Evolutionary conservation across 1,140 invertebrate species (phyloP), one percentile per base, ranked within the genome.

Genomic region (Wasmannia auropunctata): DNA sequence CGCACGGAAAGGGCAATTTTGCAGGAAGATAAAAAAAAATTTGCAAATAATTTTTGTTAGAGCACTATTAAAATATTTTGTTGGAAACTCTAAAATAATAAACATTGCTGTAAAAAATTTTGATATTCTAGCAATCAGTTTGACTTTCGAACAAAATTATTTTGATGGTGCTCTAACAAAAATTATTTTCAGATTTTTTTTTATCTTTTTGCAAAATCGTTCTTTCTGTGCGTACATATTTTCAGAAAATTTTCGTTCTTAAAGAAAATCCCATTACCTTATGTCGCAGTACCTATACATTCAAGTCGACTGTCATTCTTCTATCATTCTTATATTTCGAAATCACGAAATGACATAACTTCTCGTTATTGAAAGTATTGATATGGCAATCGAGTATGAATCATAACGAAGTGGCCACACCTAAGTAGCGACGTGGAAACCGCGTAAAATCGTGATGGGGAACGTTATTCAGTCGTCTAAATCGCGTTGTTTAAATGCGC

Each of bases 361-460:
- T 54, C 16, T 40, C 5, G 14, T 63, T 37, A n/a, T n/a, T 6
- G 10, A 40, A 49, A 51, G 31, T 51, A 63, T 79, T 49, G n/a
- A 51, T 25, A 43, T n/a, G 25, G 11, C 63, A 40, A 80, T 80
- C 62, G 34, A 80, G 51, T 54, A 5, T 69, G 77, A 69, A 56
- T 80, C 22, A 31, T 54, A 40, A 77, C 28, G 40, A 63, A n/a
- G 40, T 40, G 46, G 34, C 31, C 63, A 56, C 62, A 40, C 31
- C 62, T 54, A 69, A 69, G 62, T 40, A 54, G 62, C 22, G 16
- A 79, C 16, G 10, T 54, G 22, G 22, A 43, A 80, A 43, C 0
- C 8, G 46, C 10, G n/a, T 76, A 77, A 69, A 70, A 62, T 58
- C 10, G 40, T 49, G 4, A 7, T 19, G 11, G 22, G n/a, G 14